Evolutionary conservation across 2,888 invertebrate species (phyloP).

Genomic region (Dascillus cervinus): DNA sequence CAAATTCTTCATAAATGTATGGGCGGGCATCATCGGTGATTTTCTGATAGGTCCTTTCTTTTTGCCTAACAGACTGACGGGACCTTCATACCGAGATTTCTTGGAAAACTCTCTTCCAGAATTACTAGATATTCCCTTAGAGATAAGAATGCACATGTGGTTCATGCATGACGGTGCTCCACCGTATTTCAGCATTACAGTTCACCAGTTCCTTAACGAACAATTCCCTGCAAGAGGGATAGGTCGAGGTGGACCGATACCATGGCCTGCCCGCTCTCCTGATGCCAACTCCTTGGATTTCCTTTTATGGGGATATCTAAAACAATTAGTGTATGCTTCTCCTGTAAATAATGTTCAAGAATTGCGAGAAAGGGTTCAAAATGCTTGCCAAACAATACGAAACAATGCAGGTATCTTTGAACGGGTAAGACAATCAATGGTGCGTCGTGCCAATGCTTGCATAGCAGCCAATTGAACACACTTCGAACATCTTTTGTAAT

Average conservation of each 20-base stretch:
- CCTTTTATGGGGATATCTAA: slow-evolving; percentile 3
- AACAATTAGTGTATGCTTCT: background rate
- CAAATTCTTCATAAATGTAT: slow-evolving; percentile 1
- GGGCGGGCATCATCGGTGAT: slow-evolving; percentile 2
- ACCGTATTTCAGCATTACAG: slow-evolving; percentile 1
- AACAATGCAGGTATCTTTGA: slow-evolving; percentile 5
- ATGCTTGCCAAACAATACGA: slow-evolving; percentile 5
- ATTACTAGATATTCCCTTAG: slow-evolving; percentile 2
- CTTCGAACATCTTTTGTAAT: slow-evolving; percentile 5
- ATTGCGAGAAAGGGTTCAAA: background rate
- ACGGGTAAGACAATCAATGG: slow-evolving; percentile 4
- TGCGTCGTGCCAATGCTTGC: slow-evolving; percentile 1
- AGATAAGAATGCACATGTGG: too few relatives aligned
- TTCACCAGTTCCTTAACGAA: slow-evolving; percentile 2
- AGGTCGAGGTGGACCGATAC: slow-evolving; percentile 2
- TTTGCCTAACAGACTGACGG: too few relatives aligned
- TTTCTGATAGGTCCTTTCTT: background rate
- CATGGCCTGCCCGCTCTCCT: slow-evolving; percentile 2
- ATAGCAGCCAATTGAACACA: too few relatives aligned
- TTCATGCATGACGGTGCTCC: too few relatives aligned
- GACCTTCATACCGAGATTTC: slow-evolving; percentile 3
- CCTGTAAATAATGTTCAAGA: slow-evolving; percentile 1
- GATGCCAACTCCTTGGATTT: slow-evolving; percentile 2
- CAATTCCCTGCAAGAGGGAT: slow-evolving; percentile 2
- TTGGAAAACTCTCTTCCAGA: slow-evolving; percentile 1